Percentiles rank a stretch among this genome's conserved stretches.
These are phyloP conservation scores for Apodemus speciosus DNA, from an alignment of 2,113 vertebrate genomes.

Conservation along the genomic window DNA sequence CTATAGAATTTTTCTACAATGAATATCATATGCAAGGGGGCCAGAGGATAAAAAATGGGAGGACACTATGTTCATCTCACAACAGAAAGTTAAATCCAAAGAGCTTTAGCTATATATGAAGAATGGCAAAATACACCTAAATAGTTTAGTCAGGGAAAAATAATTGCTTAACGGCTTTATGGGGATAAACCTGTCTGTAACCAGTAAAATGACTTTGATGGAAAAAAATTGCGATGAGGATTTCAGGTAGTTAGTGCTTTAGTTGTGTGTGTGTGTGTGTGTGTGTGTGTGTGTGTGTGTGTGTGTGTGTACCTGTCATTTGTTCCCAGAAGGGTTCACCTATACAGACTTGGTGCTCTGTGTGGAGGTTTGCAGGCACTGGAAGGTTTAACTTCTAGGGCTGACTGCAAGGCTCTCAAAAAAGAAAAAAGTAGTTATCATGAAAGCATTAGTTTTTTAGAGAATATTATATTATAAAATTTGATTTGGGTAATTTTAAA, in stretches of 20 bases:
- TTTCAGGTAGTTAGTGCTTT: neutral
- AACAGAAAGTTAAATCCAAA: neutral
- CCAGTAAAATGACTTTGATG: neutral
- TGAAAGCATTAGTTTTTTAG: neutral
- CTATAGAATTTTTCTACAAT: neutral
- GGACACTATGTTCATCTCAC: neutral
- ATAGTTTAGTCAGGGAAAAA: neutral
- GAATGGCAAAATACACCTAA: neutral
- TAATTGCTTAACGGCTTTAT: neutral
- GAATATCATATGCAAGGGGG: neutral
- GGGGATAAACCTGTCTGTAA: neutral
- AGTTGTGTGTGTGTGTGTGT: neutral
- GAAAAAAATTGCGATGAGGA: neutral
- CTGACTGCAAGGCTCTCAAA: neutral
- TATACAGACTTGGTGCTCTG: neutral
- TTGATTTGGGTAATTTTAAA: no score
- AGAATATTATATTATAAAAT: neutral
- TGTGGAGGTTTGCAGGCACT: no score
- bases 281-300: neutral
- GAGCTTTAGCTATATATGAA: neutral
- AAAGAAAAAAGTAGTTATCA: neutral
- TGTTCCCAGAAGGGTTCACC: neutral
- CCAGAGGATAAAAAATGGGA: neutral
- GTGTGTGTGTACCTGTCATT: neutral
- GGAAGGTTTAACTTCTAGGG: neutral